Conservation (phyloP, 2,888 invertebrate species). For the Drosophila vallismaia region DNA sequence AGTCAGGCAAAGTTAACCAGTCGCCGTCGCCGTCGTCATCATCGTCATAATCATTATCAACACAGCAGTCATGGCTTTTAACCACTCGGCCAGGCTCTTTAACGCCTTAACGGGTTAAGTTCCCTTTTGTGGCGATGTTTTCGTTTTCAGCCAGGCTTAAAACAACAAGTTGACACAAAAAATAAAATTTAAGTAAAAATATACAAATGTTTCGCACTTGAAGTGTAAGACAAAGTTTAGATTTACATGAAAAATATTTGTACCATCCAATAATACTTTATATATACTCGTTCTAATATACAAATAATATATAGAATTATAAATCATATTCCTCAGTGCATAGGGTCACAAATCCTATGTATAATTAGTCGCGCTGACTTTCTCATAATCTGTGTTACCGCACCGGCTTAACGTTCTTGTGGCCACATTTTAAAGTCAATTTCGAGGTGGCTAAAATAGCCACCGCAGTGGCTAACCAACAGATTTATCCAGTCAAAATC, state of each 20-base stretch:
- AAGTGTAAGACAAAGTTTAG: too few species aligned
- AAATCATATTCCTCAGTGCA: conserved; percentile 1
- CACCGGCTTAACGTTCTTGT: conserved; percentile 17
- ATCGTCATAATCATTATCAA: conserved; percentile 17
- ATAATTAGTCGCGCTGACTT: conserved; percentile 50
- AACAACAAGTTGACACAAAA: conserved; percentile 33
- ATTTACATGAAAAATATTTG: too few species aligned
- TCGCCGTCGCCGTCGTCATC: conserved; percentile 26
- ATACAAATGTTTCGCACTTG: too few species aligned
- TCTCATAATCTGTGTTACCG: conserved; percentile 48
- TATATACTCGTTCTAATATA: too few species aligned
- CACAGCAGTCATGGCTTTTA: conserved; percentile 59
- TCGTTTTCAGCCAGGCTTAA: conserved; percentile 38
- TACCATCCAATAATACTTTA: too few species aligned
- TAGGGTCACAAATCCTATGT: conserved; percentile 18
- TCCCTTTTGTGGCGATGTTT: conserved; percentile 62
- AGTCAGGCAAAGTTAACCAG: conserved; percentile 55
- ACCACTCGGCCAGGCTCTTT: conserved; percentile 76
- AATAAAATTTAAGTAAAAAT: neutral
- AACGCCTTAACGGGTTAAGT: conserved; percentile 79
- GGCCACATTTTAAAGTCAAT: conserved; percentile 66
- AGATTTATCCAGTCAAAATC: conserved; percentile 49
- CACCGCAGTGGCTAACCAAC: conserved; percentile 36
- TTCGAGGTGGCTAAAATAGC: conserved; percentile 48
- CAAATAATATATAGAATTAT: too few species aligned